phyloP scores from a whole-genome alignment of 2,888 invertebrate species.

The Limenitis camilla region DNA sequence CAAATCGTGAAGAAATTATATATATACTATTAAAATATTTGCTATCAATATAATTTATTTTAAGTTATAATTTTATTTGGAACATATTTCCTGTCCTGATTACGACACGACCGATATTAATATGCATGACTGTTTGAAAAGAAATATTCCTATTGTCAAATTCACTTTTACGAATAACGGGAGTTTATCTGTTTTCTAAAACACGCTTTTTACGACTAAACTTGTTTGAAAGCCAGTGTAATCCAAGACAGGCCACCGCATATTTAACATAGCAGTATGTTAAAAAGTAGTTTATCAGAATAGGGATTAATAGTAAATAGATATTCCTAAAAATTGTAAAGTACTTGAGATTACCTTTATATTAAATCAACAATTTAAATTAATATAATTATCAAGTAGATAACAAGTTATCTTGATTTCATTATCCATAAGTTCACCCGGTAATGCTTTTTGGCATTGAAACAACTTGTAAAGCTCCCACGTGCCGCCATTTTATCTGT shows the following conservation, averaged over 20 bases:
- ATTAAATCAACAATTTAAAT: no score
- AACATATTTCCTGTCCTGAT: slow-evolving; percentile 33
- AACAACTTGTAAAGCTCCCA: slow-evolving; percentile 45
- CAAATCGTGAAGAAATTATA: no score
- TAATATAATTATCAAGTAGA: not conserved
- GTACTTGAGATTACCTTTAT: no score
- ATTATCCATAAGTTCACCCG: no score
- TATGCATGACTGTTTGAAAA: slow-evolving; percentile 35
- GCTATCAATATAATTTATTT: no score
- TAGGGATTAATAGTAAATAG: no score
- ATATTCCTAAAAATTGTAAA: no score
- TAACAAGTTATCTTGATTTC: no score
- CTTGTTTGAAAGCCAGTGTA: slow-evolving; percentile 7
- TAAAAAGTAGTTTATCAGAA: no score
- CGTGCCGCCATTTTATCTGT: slow-evolving; percentile 28
- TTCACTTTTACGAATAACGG: slow-evolving; percentile 52
- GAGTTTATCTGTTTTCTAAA: slow-evolving; percentile 36
- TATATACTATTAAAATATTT: no score
- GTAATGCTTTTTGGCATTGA: slow-evolving; percentile 47
- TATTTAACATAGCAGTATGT: no score
- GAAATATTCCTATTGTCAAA: slow-evolving; percentile 44
- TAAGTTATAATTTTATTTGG: not conserved
- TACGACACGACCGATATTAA: slow-evolving; percentile 32
- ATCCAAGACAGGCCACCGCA: no score
- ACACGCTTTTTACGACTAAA: slow-evolving; percentile 18